Evolutionary conservation across 1,140 invertebrate species (phyloP).

Genomic region (Campoletis sonorensis): DNA sequence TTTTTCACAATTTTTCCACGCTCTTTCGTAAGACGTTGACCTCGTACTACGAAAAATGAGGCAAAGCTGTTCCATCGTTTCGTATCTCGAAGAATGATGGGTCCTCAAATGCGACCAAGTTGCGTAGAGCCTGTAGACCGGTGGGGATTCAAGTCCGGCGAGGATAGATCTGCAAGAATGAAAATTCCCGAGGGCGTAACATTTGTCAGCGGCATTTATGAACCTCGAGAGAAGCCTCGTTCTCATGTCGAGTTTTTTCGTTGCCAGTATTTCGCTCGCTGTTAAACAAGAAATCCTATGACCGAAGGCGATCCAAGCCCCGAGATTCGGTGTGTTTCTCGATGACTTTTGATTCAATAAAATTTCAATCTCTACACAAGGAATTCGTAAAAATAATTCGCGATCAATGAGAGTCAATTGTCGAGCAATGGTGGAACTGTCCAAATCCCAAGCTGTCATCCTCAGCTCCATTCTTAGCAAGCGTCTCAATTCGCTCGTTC

Average conservation of each 20-base stretch:
- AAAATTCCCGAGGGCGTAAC: slow-evolving; percentile 76
- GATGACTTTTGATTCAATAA: slow-evolving; percentile 72
- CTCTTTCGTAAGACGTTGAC: slow-evolving; percentile 66
- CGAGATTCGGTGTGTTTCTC: slow-evolving; percentile 76
- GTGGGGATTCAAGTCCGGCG: slow-evolving; percentile 76
- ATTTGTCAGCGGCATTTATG: slow-evolving; percentile 77
- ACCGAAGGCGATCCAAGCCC: slow-evolving; percentile 76
- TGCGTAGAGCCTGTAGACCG: slow-evolving; percentile 74
- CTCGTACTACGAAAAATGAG: slow-evolving; percentile 71
- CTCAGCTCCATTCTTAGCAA: slow-evolving; percentile 70
- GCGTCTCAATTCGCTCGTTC: slow-evolving; percentile 58
- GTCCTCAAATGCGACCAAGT: slow-evolving; percentile 77
- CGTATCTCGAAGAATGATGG: slow-evolving; percentile 77
- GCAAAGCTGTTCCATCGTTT: slow-evolving; percentile 74
- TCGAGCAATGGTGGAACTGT: slow-evolving; percentile 74
- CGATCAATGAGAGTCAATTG: slow-evolving; percentile 78
- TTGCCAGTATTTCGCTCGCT: slow-evolving; percentile 74
- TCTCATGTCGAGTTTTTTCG: slow-evolving; percentile 69
- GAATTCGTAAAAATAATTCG: slow-evolving; percentile 76
- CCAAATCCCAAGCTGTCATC: slow-evolving; percentile 76
- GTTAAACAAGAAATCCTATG: slow-evolving; percentile 77
- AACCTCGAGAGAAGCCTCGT: slow-evolving; percentile 76
- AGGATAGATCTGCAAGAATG: slow-evolving; percentile 78
- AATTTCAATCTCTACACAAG: slow-evolving; percentile 70
- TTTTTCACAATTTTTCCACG: slow-evolving; percentile 66